Evolutionary conservation across 2,888 invertebrate species (phyloP).

Genomic region (Aplocera efformata): DNA sequence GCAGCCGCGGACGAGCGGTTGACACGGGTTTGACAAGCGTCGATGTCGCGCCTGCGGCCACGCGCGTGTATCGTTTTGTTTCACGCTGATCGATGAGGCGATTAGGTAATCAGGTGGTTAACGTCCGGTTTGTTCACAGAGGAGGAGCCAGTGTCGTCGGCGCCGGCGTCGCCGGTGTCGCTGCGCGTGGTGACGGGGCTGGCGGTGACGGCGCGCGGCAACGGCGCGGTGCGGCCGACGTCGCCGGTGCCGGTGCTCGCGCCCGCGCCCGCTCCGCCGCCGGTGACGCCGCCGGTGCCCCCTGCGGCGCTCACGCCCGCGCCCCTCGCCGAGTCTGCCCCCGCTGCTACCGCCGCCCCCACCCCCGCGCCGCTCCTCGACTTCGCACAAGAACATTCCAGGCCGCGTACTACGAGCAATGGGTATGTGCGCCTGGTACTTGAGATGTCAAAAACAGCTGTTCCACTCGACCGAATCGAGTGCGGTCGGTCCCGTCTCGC

Average conservation of each 20-base stretch:
- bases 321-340: conserved; percentile 27
- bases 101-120: conserved; percentile 31
- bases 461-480: conserved; percentile 26
- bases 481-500: not conserved
- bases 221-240: conserved; percentile 51
- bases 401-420: conserved; percentile 70
- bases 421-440: conserved; percentile 71
- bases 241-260: conserved; percentile 32
- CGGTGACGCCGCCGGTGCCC: conserved; percentile 37
- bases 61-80: conserved; percentile 18
- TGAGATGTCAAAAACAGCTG: conserved; percentile 66
- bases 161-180: conserved; percentile 67
- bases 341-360: conserved; percentile 34
- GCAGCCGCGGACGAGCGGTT: conserved; percentile 73
- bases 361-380: conserved; percentile 59
- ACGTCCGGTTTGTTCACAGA: conserved; percentile 58
- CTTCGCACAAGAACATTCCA: conserved; percentile 78
- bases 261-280: conserved; percentile 34
- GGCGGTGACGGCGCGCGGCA: conserved; percentile 57
- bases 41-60: conserved; percentile 41
- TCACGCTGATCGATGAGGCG: conserved; percentile 15
- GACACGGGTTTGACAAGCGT: conserved; percentile 74
- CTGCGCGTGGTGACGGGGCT: conserved; percentile 56
- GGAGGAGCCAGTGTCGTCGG: conserved; percentile 71
- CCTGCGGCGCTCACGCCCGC: conserved; percentile 35